Conservation (phyloP, 2,888 invertebrate species). For the Augochlorella aurata region DNA sequence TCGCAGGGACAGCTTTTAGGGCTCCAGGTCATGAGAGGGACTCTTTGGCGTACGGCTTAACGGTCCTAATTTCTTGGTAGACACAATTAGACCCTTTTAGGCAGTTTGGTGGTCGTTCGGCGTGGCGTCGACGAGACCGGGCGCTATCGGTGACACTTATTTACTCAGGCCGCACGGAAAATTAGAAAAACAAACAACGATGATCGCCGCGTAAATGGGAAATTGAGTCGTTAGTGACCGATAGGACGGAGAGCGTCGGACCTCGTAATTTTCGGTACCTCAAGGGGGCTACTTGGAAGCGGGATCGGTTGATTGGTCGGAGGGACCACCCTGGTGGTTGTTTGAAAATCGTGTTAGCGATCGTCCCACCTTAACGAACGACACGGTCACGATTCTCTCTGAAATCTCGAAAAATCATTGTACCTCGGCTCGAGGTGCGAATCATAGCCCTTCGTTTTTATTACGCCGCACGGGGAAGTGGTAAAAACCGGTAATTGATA, state of each 20-base stretch:
- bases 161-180: constrained; percentile 65
- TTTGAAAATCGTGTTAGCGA: constrained; percentile 50
- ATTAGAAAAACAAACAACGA: constrained; percentile 71
- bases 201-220: constrained; percentile 35
- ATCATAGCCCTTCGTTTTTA: background rate
- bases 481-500: too few relatives aligned
- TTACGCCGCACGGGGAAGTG: background rate
- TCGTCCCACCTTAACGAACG: constrained; percentile 32
- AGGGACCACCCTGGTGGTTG: constrained; percentile 49
- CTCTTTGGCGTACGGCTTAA: constrained; percentile 61
- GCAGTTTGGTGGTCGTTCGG: constrained; percentile 25
- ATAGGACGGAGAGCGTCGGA: constrained; percentile 45
- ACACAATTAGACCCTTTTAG: constrained; percentile 68
- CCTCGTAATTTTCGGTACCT: constrained; percentile 60
- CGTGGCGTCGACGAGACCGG: constrained; percentile 17
- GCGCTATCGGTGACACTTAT: constrained; percentile 27
- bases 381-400: constrained; percentile 1
- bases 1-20: constrained; percentile 44
- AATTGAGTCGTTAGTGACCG: constrained; percentile 67
- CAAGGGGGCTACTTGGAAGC: constrained; percentile 39
- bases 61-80: constrained; percentile 68
- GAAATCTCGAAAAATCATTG: constrained; percentile 16
- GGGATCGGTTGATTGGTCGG: constrained; percentile 34
- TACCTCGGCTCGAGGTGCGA: background rate
- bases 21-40: constrained; percentile 13